Base-by-base conservation (phyloP, 1,140 invertebrate genomes). In the Myzus persicae region DNA sequence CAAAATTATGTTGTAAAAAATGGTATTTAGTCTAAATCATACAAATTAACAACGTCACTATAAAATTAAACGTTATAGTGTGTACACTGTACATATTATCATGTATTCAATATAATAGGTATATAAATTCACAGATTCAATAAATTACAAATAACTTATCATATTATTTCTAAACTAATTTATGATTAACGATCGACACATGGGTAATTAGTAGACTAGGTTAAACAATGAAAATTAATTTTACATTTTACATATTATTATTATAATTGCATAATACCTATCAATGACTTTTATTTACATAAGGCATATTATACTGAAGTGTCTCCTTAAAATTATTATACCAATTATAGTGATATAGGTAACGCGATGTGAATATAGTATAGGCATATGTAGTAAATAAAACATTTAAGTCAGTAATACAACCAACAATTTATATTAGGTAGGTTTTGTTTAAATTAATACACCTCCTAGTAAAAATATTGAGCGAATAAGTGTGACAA, bases 281-380 rank as follows among this genome's bases (percentile, higher is more conserved):
- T 76, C 36, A 76, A 76, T 67, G 4, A 76, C 59, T 76, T 67
- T 67, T 76, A 76, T n/a, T 76, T 76, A 76, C 14, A 76, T n/a
- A 76, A 76, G 59, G 59, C 59, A 76, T 76, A 76, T 76, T 76
- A 76, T n/a, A 76, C n/a, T 76, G 31, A 76, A 76, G n/a, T 76
- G n/a, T 36, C 5, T 76, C 14, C 11, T 76, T n/a, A 76, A 67
- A 76, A 76, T 76, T 67, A 67, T 67, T 76, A 76, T 76, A 76
- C 5, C n/a, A 76, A 76, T 76, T 76, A 76, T 20, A 76, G 14
- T 76, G 59, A 76, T 76, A 76, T n/a, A n/a, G 59, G 59, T 76
- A 76, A 76, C 59, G n/a, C n/a, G 59, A 76, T 36, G 59, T 76
- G 59, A 76, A 76, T 76, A 18, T 76, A 76, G 59, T 76, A n/a